These are phyloP conservation scores for Danaus plexippus DNA, from an alignment of 1,140 invertebrate genomes.

Conservation along the genomic window DNA sequence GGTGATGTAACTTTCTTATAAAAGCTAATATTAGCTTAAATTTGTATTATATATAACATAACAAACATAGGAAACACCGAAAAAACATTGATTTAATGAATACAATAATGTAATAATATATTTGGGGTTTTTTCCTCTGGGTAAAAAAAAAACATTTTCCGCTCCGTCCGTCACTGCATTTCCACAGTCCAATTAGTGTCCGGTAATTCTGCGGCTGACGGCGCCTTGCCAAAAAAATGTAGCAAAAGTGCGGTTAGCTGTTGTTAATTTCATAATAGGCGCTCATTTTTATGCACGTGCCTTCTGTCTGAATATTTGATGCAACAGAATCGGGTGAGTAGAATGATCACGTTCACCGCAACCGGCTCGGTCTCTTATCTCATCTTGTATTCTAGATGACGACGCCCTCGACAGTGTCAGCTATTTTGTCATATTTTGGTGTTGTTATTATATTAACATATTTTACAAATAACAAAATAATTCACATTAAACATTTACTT, in stretches of 20 bases:
- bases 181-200: constrained; percentile 68
- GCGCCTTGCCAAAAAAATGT: constrained; percentile 52
- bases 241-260: constrained; percentile 47
- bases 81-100: constrained; percentile 18
- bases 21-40: no score
- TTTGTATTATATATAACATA: no score
- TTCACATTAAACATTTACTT: no score
- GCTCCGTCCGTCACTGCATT: constrained; percentile 56
- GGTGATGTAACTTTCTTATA: no score
- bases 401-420: constrained; percentile 27
- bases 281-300: constrained; percentile 63
- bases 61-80: no score
- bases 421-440: neutral
- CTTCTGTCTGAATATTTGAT: constrained; percentile 57
- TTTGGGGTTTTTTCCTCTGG: constrained; percentile 18
- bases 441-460: no score
- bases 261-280: constrained; percentile 68
- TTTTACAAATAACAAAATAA: no score
- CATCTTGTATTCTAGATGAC: constrained; percentile 49
- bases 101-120: constrained; percentile 24
- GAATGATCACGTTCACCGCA: constrained; percentile 45
- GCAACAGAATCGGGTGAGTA: constrained; percentile 39
- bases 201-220: constrained; percentile 62
- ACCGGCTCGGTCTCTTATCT: constrained; percentile 30
- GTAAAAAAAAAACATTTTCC: constrained; percentile 40